phyloP scores from a whole-genome alignment of 1,140 invertebrate genomes.

The Condylostylus longicornis region DNA sequence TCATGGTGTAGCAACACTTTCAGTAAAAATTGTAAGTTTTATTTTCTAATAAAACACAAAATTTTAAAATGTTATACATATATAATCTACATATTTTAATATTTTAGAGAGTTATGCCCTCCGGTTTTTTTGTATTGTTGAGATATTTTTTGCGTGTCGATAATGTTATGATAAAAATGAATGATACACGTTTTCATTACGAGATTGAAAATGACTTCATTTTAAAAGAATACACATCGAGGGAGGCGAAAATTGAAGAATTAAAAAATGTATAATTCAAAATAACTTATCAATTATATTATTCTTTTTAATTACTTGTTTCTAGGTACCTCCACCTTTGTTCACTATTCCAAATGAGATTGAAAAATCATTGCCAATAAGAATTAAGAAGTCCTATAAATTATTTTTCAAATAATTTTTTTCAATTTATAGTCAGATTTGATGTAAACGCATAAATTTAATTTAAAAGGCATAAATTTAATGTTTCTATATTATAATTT shows the following conservation, averaged over 20 bases:
- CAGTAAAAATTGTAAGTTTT: conserved; percentile 85
- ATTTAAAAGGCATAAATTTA: no score
- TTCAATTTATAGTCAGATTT: no score
- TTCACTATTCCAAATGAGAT: conserved; percentile 41
- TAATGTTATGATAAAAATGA: conserved; percentile 71
- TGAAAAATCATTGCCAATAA: conserved; percentile 37
- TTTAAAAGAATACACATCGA: conserved; percentile 58
- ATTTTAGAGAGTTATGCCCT: conserved; percentile 85
- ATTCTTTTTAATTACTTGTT: conserved; percentile 7
- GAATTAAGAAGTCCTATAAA: conserved; percentile 32
- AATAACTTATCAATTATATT: conserved; percentile 1
- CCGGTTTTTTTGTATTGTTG: conserved; percentile 78
- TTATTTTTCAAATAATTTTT: conserved; percentile 25
- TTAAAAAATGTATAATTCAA: conserved; percentile 28
- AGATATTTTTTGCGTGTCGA: conserved; percentile 91
- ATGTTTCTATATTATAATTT: no score
- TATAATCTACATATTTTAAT: conserved; percentile 14
- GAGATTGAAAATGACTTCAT: conserved; percentile 61
- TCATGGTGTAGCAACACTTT: conserved; percentile 81
- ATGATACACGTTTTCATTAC: conserved; percentile 86
- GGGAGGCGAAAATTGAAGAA: conserved; percentile 52
- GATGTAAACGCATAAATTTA: no score
- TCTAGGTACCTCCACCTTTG: conserved; percentile 32
- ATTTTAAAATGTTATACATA: conserved; percentile 3
- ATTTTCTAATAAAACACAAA: not conserved